Evolutionary conservation across 2,888 invertebrate genomes (phyloP), one percentile per base, ranked within the genome.

Genomic region (Pachydiplax longipennis): DNA sequence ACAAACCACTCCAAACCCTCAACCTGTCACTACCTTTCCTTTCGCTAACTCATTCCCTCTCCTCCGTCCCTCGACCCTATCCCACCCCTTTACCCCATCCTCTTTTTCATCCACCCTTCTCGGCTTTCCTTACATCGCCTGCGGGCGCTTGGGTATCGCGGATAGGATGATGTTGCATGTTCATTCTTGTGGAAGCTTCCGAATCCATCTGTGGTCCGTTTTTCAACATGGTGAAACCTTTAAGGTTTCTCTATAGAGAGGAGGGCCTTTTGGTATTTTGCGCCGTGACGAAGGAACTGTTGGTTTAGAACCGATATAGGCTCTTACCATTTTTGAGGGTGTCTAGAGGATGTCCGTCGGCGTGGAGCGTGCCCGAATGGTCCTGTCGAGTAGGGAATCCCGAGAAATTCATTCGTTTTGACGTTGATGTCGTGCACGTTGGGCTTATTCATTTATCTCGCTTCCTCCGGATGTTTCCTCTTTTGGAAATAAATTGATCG

Each of bases 131-230:
- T 65, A n/a, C 53, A 40, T 81, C 40, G 53, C 87, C 87, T 87
- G 87, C 87, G 87, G 87, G 87, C 61, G 35, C 37, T 87, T 87
- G 58, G 87, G 61, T 61, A 37, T 37, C 87, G 58, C 61, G 65
- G 40, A 58, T 58, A 61, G 87, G 87, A 87, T 87, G 87, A 87
- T 87, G 87, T 87, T 87, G 87, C 87, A 87, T 58, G 87, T 87
- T 87, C 87, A 87, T 87, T 83, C 83, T 83, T 58, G 83, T 31
- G 82, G 25, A 73, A 73, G 73, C 73, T 73, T 15, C 73, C 73
- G 73, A 73, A 73, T 73, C 73, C 73, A 73, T 73, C 73, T 73
- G 73, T 73, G 73, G 73, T 73, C 73, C 73, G n/a, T 73, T 73
- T 73, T 73, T 73, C 73, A 31, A 73, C 73, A 73, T 31, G 73